Evolutionary conservation across 2,797 vertebrate genomes (phyloP), one percentile per base, ranked within the genome.

Genomic region (Chelmon rostratus): DNA sequence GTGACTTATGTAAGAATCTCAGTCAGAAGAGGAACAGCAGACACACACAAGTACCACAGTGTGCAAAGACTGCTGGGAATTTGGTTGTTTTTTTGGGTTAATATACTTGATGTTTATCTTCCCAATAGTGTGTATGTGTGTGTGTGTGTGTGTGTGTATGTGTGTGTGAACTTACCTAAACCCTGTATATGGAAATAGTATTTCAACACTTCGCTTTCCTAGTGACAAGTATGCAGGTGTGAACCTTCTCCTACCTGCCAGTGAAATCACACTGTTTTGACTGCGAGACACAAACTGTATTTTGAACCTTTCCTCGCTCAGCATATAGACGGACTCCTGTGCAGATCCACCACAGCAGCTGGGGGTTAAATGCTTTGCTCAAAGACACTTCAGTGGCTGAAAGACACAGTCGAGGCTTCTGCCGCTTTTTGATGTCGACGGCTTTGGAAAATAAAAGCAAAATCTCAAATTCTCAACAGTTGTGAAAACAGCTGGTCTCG

Each of bases 401-500:
- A 7, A 52, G 47, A 35, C 28, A 7, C 76, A 35, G 23, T 1
- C 1, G 28, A 75, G 19, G 40, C 21, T 21, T 62, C 49, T 44
- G 40, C 42, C 21, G 21, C 16, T 21, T 12, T 73, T 79, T 86
- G 82, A 78, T 70, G 64, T 25, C 0, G 23, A 66, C 49, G 7
- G 44, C 50, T 81, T 63, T 37, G 21, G 40, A 76, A 40, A 84
- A 59, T 61, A 49, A 62, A 84, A 81, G 68, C 23, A 21, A 44
- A 50, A 61, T 69, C 46, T 76, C 37, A n/a, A 40, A 80, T 54
- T 73, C 74, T 78, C 74, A 38, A 15, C 59, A 59, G 84, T 74
- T 63, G 76, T 69, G 79, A 87, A 83, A 89, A 81, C 84, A 85
- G 83, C 78, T 68, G 81, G 82, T 86, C 88, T 83, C 79, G 2